Percentiles rank a stretch among this genome's conserved stretches.
These are phyloP conservation scores for Erebia aethiops DNA, from an alignment of 2,888 invertebrate species.

Conservation along the genomic window DNA sequence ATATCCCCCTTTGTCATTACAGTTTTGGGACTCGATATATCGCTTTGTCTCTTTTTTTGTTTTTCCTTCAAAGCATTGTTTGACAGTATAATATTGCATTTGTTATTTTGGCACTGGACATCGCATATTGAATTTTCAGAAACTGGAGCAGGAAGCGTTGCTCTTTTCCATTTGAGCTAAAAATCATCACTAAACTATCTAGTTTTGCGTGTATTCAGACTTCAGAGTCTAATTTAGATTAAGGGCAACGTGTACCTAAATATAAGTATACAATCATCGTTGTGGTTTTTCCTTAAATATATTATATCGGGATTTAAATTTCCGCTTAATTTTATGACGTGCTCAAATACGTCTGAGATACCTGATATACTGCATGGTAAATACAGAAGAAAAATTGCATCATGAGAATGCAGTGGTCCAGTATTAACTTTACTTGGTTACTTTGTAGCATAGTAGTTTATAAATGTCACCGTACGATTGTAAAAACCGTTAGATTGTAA, in stretches of 20 bases:
- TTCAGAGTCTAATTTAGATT: background rate
- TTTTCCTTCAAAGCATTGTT: too few species aligned
- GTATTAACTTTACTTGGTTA: background rate
- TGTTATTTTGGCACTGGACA: background rate
- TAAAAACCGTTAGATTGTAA: too few species aligned
- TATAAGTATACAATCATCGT: background rate
- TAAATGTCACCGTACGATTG: too few species aligned
- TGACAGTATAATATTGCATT: too few species aligned
- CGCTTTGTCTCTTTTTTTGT: too few species aligned
- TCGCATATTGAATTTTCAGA: background rate
- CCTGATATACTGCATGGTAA: background rate
- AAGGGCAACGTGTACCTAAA: background rate
- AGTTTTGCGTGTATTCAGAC: background rate
- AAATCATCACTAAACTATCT: background rate
- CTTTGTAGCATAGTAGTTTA: too few species aligned
- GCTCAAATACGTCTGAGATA: background rate
- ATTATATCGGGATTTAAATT: constrained; percentile 6
- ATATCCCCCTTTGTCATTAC: too few species aligned
- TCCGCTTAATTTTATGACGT: background rate
- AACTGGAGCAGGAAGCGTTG: background rate
- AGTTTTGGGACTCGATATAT: too few species aligned
- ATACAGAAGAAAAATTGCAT: background rate
- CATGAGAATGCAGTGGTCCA: background rate
- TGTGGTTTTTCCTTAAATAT: background rate
- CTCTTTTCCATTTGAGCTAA: background rate